Percentiles rank a stretch among this genome's conserved stretches.
Conservation (phyloP, 2,113 vertebrate genomes). For the Macquaria australasica region DNA sequence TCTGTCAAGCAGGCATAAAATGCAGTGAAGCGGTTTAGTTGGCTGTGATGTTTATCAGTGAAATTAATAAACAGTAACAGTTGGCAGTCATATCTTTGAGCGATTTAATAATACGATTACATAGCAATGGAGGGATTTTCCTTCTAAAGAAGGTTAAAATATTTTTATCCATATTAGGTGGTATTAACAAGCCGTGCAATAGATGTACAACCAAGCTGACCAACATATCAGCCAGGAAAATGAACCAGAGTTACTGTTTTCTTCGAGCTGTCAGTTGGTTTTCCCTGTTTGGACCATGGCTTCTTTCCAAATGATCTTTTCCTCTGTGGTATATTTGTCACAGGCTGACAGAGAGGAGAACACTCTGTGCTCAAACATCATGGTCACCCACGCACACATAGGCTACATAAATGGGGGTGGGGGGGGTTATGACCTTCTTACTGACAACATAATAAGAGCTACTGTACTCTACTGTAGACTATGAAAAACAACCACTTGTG, state of each 20-base stretch:
- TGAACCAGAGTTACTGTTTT: constrained; percentile 11
- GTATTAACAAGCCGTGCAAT: background rate
- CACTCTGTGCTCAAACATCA: constrained; percentile 38
- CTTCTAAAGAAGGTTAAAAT: background rate
- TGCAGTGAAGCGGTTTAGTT: background rate
- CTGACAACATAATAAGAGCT: background rate
- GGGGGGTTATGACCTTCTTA: no score
- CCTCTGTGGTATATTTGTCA: constrained; percentile 60
- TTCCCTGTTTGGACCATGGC: constrained; percentile 1
- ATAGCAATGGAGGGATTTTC: background rate
- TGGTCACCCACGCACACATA: constrained; percentile 44
- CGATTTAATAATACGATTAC: background rate
- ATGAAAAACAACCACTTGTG: background rate
- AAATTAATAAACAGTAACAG: background rate
- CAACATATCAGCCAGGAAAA: background rate
- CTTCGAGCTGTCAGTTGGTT: constrained; percentile 22
- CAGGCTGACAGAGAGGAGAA: constrained; percentile 48
- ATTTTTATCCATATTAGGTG: background rate
- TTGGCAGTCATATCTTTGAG: background rate
- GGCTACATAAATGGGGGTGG: no score
- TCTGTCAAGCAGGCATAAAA: background rate
- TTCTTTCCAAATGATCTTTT: constrained; percentile 34
- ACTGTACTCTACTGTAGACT: background rate
- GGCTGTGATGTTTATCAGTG: background rate
- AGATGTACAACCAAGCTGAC: background rate